phyloP scores from a whole-genome alignment of 2,888 invertebrate genomes.

The Rhabditoides inermis region DNA sequence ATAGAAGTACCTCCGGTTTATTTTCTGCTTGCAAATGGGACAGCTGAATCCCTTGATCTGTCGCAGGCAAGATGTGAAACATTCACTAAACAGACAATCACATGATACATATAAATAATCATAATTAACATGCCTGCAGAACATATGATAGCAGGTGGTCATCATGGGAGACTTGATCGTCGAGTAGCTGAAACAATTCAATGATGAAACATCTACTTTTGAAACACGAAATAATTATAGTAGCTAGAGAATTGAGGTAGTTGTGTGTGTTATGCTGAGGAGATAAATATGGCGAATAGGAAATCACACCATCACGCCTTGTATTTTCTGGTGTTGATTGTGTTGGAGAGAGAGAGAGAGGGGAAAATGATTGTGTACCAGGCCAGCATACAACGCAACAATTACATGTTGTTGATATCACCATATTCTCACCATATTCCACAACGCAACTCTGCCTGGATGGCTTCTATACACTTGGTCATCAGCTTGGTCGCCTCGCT shows the following conservation, averaged over 20 bases:
- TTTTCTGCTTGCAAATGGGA: conserved; percentile 24
- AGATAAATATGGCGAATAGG: conserved; percentile 1
- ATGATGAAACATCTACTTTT: neutral
- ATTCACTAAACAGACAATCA: neutral
- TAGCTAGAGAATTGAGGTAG: neutral
- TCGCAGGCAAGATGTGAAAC: conserved; percentile 7
- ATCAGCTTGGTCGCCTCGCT: conserved; percentile 9
- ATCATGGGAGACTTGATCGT: conserved; percentile 23
- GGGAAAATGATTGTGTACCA: neutral
- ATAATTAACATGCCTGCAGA: conserved; percentile 21
- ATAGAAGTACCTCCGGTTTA: conserved; percentile 19
- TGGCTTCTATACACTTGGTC: conserved; percentile 4
- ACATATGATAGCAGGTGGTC: conserved; percentile 26
- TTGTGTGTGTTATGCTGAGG: neutral
- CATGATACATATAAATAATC: too few species aligned
- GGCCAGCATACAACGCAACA: conserved; percentile 1
- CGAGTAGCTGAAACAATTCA: conserved; percentile 23
- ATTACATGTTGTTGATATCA: too few species aligned
- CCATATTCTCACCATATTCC: conserved; percentile 33
- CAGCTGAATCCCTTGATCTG: conserved; percentile 20
- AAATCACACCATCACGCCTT: conserved; percentile 4
- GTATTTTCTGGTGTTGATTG: neutral
- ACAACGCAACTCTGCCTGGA: conserved; percentile 26
- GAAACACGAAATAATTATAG: neutral
- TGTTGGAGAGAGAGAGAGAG: neutral